A percentile compares a stretch with the other conserved stretches of the same genome.
Evolutionary conservation across 2,113 vertebrate species (phyloP).

Genomic region (Toxotes chatareus): DNA sequence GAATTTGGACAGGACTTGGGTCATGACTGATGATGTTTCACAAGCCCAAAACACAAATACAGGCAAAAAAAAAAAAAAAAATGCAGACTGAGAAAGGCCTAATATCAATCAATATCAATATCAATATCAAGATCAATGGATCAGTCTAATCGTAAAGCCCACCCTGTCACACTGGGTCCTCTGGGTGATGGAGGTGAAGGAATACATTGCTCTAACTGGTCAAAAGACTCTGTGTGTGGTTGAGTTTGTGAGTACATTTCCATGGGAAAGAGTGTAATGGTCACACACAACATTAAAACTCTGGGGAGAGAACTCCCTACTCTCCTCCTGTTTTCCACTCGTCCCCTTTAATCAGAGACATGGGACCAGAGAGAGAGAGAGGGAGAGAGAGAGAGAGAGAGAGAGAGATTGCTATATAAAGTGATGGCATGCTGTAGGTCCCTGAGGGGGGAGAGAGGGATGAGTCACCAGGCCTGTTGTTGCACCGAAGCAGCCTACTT

Average conservation of each 20-base stretch:
- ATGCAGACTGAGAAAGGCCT: background rate
- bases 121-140: background rate
- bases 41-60: background rate
- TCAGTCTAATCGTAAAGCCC: background rate
- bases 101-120: background rate
- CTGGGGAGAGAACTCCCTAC: conserved; percentile 51
- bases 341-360: conserved; percentile 66
- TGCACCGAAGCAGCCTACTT: conserved; percentile 22
- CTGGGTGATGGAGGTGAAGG: background rate
- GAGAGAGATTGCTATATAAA: conserved; percentile 79
- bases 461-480: conserved; percentile 69
- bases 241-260: background rate
- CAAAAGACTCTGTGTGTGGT: background rate
- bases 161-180: background rate
- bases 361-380: conserved; percentile 5
- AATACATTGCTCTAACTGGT: background rate
- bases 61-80: no score
- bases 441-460: conserved; percentile 44
- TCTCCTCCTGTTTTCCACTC: conserved; percentile 59
- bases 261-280: conserved; percentile 58
- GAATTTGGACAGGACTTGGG: background rate
- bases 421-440: conserved; percentile 78
- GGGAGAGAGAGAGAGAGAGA: conserved; percentile 9
- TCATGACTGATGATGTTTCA: background rate
- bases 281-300: conserved; percentile 53